Conservation (phyloP, 37 sponge, comb jelly and placozoan species). For the Crambe crambe region DNA sequence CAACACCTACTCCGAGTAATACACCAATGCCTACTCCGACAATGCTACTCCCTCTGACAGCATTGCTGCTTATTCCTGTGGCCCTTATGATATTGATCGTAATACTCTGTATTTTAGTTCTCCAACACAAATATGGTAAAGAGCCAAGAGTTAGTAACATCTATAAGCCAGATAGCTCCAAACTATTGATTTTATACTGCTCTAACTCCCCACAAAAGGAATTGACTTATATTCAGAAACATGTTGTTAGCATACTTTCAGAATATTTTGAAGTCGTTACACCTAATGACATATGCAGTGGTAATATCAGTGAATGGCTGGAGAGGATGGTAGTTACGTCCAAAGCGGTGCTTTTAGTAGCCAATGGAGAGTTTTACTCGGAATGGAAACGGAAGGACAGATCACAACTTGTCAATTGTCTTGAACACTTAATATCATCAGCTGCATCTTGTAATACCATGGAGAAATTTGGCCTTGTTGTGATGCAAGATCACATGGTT, state of each 20-base stretch:
- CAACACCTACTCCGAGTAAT: too few relatives aligned
- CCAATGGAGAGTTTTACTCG: conserved; percentile 4
- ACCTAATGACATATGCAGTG: not conserved
- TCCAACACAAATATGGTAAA: not conserved
- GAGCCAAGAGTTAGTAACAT: not conserved
- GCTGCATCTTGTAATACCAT: not conserved
- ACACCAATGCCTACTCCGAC: too few relatives aligned
- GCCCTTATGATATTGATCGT: not conserved
- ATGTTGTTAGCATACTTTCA: not conserved
- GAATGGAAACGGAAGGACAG: conserved; percentile 13
- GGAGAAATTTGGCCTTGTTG: not conserved
- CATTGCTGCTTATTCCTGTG: too few relatives aligned
- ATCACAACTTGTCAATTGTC: not conserved
- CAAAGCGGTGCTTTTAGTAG: conserved; percentile 18
- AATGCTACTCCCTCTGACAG: too few relatives aligned
- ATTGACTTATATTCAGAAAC: not conserved
- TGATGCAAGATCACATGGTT: not conserved
- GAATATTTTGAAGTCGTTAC: not conserved
- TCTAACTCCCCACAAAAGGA: not conserved
- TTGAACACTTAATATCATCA: not conserved
- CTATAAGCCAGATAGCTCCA: not conserved
- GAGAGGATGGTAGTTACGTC: not conserved
- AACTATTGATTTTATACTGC: conserved; percentile 14
- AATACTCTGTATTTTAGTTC: not conserved
- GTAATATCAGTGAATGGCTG: not conserved